A percentile compares a stretch with the other conserved stretches of the same genome.
Evolutionary conservation across 1,140 invertebrate species (phyloP).

Genomic region (Propsilocerus akamusi): DNA sequence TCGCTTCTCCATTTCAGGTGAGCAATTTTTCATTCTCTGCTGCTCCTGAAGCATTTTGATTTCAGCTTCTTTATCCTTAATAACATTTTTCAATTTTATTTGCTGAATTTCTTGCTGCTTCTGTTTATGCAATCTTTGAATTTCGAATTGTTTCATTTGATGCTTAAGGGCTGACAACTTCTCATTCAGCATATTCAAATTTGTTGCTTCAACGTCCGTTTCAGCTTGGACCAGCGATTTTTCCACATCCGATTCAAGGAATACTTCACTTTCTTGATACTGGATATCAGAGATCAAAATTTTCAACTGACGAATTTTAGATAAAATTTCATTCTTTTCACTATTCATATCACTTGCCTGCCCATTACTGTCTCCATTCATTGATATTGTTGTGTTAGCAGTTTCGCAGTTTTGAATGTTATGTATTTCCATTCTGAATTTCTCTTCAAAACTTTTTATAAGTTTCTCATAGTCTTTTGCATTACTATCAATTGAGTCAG

Average conservation of each 20-base stretch:
- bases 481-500: slow-evolving; percentile 12
- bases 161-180: slow-evolving; percentile 42
- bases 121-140: slow-evolving; percentile 12
- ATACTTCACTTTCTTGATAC: slow-evolving; percentile 8
- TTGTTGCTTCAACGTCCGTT: slow-evolving; percentile 52
- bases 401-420: slow-evolving; percentile 7
- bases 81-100: slow-evolving; percentile 12
- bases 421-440: slow-evolving; percentile 16
- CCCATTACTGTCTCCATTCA: slow-evolving; percentile 13
- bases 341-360: background rate
- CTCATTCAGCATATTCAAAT: slow-evolving; percentile 52
- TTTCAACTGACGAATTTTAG: slow-evolving; percentile 4
- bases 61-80: slow-evolving; percentile 11
- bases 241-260: slow-evolving; percentile 61
- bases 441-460: slow-evolving; percentile 21
- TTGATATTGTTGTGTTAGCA: slow-evolving; percentile 2
- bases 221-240: slow-evolving; percentile 65
- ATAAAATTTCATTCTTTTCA: background rate
- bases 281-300: slow-evolving; percentile 5
- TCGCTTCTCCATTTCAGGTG: slow-evolving; percentile 35
- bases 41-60: slow-evolving; percentile 22
- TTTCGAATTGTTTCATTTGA: slow-evolving; percentile 30
- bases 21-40: slow-evolving; percentile 13
- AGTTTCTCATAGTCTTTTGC: slow-evolving; percentile 19
- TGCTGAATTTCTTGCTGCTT: slow-evolving; percentile 26